Evolutionary conservation across 1,140 invertebrate genomes (phyloP), one percentile per base, ranked within the genome.

Genomic region (Bradynema listronoti): DNA sequence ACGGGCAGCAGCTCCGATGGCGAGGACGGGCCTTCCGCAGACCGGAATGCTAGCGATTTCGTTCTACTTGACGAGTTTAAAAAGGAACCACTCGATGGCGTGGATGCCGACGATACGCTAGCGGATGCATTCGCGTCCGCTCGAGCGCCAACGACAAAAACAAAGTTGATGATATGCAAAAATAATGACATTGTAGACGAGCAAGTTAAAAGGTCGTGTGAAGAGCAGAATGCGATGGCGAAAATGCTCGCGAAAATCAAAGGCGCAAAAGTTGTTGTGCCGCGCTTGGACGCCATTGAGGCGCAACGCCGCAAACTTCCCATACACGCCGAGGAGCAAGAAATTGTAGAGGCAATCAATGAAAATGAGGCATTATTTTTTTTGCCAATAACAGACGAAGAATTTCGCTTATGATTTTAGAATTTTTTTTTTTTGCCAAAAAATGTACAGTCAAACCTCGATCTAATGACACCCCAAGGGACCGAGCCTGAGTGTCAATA

Each of bases 271-370:
- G 47, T 75, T 45, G 24, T 49, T 19, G 69, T 78, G 4, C 29
- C 56, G 19, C 32, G 73, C 47, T 39, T 9, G 11, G 39, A 65
- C 24, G 56, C 57, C 24, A 71, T 76, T 30, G 55, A 78, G 24
- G 49, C 54, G 32, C 34, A 61, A 14, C 34, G 74, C 22, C 46
- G 53, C 11, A 90, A 92, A 80, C 81, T 99, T 14, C 95, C 95
- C 1, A 94, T 99, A 68, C 82, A 95, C 16, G 86, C 85, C 1
- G 93, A 98, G 81, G 95, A 99, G 79, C 91, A 96, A 78, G 79
- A 82, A 22, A 89, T 99, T 14, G 90, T 99, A 84, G 95, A 99
- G 81, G 83, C 86, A 0, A 89, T 98, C 29, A 89, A 88, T 80
- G 88, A 94, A 67, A 90, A 95, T 56, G 52, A 30, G 32, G 52